Base-by-base conservation (phyloP, 2,888 invertebrate species). In the Actias luna region DNA sequence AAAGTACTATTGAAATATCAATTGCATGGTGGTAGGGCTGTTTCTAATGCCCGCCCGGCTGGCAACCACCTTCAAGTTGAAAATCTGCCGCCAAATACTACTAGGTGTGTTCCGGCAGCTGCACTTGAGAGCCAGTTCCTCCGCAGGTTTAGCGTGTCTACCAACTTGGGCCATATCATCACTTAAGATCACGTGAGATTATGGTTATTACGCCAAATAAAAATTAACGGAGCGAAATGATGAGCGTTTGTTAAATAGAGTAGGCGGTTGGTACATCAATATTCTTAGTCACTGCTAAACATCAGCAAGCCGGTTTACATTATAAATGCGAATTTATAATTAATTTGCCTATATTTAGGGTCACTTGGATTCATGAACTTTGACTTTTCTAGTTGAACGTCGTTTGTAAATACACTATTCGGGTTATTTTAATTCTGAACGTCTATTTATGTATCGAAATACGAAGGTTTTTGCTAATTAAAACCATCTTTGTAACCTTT, bases 291-390 rank as follows among this genome's bases (percentile, higher is more conserved):
- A 7, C 18, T 50, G 10, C 14, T 50, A 25, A 50, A 25, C 25
- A 22, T 50, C 46, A 50, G 25, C 22, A 50, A 25, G 7, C 46
- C 46, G 22, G n/a, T n/a, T 50, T 5, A 25, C 2, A 50, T 50
- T 50, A 50, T 50, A 25, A 50, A 25, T 50, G 46, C 46, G 46
- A 22, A 50, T 50, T 22, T 25, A 50, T 50, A 46, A 46, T 22
- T 50, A 50, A 18, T 14, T 46, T 22, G 10, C 4, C 33, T 2
- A 25, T 50, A 50, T 50, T 18, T 1, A 50, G 25, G 46, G 46
- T 25, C 18, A 42, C 8, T 42, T 18, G 2, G 10, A 50, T 50
- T 25, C 12, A 1, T 25, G 12, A 50, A 50, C 46, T 50, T 25
- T 50, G 46, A 25, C 46, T 25, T 50, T 42, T 50, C 46, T 22